Percentiles rank a stretch among this genome's conserved stretches.
Evolutionary conservation across 2,888 invertebrate genomes (phyloP).

Genomic region (Agriopis marginaria): DNA sequence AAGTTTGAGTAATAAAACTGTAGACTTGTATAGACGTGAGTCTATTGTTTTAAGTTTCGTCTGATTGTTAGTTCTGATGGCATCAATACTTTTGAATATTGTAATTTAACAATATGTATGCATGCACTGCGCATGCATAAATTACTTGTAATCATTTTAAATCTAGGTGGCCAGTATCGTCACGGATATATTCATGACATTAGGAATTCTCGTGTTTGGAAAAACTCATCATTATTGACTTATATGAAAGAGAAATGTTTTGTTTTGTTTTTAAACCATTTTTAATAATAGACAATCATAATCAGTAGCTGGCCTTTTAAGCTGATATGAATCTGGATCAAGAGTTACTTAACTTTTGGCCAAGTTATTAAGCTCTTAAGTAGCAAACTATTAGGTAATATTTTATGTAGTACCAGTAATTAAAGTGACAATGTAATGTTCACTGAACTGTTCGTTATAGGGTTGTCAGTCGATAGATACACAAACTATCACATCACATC

Average conservation of each 20-base stretch:
- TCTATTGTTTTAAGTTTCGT: slow-evolving; percentile 44
- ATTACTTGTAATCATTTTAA: slow-evolving; percentile 16
- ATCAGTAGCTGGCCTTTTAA: background rate
- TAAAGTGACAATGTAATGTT: slow-evolving; percentile 29
- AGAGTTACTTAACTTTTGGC: slow-evolving; percentile 24
- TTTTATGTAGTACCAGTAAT: slow-evolving; percentile 9
- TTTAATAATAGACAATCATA: too few species aligned
- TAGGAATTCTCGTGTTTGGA: background rate
- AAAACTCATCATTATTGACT: background rate
- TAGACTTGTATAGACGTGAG: background rate
- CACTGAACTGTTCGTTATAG: slow-evolving; percentile 15
- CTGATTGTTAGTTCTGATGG: slow-evolving; percentile 41
- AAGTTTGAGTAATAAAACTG: background rate
- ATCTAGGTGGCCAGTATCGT: slow-evolving; percentile 21
- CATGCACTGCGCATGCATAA: slow-evolving; percentile 11
- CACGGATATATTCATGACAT: background rate
- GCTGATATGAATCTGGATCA: slow-evolving; percentile 1
- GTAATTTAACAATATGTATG: slow-evolving; percentile 30
- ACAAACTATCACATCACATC: too few species aligned
- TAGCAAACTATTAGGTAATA: slow-evolving; percentile 17
- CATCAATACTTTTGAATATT: slow-evolving; percentile 42
- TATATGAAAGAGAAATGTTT: too few species aligned
- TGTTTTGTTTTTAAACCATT: too few species aligned
- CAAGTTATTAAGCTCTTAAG: slow-evolving; percentile 8
- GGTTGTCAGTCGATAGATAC: slow-evolving; percentile 13